Evolutionary conservation across 2,113 vertebrate species (phyloP).

Genomic region (Brachyhypopomus gauderio): DNA sequence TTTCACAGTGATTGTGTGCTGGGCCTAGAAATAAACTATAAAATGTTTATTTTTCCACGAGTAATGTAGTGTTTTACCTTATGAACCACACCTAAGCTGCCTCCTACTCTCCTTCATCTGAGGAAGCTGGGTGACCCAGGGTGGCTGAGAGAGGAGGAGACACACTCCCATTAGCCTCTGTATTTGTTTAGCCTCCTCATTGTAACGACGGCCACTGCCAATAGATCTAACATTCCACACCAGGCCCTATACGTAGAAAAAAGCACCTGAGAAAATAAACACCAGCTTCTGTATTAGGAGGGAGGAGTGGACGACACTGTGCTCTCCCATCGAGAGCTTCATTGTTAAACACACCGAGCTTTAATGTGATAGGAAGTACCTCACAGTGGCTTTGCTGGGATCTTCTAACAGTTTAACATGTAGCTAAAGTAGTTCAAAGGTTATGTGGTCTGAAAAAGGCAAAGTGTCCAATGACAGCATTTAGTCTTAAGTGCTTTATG

Average conservation of each 20-base stretch:
- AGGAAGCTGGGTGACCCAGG: constrained; percentile 31
- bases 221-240: constrained; percentile 20
- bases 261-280: constrained; percentile 53
- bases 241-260: background rate
- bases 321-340: constrained; percentile 35
- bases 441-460: background rate
- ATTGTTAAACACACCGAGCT: constrained; percentile 49
- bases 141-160: constrained; percentile 12
- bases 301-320: constrained; percentile 11
- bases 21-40: constrained; percentile 23
- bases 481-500: background rate
- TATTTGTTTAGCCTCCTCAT: constrained; percentile 28
- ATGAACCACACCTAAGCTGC: constrained; percentile 35
- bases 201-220: background rate
- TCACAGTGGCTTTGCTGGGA: constrained; percentile 12
- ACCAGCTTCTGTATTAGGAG: constrained; percentile 14
- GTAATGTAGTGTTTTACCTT: constrained; percentile 20
- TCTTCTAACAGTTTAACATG: constrained; percentile 15
- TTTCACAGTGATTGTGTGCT: constrained; percentile 35
- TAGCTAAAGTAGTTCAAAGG: constrained; percentile 12
- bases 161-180: background rate
- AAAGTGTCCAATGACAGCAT: background rate
- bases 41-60: constrained; percentile 35
- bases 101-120: constrained; percentile 30
- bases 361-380: constrained; percentile 34